phyloP scores from a whole-genome alignment of 2,797 vertebrate genomes.

The Anguilla anguilla region DNA sequence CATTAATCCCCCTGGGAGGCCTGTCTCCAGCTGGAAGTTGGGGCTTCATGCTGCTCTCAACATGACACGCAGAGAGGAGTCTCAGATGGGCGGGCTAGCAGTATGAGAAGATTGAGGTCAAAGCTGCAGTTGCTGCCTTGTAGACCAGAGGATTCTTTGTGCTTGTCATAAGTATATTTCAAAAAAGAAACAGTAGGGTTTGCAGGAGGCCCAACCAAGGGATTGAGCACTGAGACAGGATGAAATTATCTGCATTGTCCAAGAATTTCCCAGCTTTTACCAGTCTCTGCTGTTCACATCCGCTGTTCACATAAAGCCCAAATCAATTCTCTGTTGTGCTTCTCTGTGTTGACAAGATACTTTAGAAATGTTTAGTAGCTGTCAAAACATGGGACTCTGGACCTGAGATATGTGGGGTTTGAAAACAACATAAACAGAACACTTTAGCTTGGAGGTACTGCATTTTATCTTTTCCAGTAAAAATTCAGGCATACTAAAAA shows the following conservation, averaged over 20 bases:
- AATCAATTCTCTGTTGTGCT: not conserved
- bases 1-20: slow-evolving; percentile 45
- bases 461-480: not conserved
- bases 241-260: not conserved
- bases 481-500: not conserved
- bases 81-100: slow-evolving; percentile 41
- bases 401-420: not conserved
- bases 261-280: not conserved
- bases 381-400: not conserved
- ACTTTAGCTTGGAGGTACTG: not conserved
- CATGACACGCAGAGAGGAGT: slow-evolving; percentile 21
- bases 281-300: not conserved
- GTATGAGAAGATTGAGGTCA: slow-evolving; percentile 58
- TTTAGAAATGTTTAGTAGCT: not conserved
- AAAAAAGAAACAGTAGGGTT: not conserved
- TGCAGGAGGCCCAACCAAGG: not conserved
- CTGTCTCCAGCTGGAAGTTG: not conserved
- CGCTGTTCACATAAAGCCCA: not conserved
- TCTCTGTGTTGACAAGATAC: not conserved
- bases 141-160: not conserved
- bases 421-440: not conserved
- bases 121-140: slow-evolving; percentile 31
- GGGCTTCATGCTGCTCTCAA: not conserved
- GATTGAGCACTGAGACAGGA: not conserved
- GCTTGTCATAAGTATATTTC: not conserved